Evolutionary conservation across 2,888 invertebrate genomes (phyloP).

Genomic region (Acrocyrtus sp.): DNA sequence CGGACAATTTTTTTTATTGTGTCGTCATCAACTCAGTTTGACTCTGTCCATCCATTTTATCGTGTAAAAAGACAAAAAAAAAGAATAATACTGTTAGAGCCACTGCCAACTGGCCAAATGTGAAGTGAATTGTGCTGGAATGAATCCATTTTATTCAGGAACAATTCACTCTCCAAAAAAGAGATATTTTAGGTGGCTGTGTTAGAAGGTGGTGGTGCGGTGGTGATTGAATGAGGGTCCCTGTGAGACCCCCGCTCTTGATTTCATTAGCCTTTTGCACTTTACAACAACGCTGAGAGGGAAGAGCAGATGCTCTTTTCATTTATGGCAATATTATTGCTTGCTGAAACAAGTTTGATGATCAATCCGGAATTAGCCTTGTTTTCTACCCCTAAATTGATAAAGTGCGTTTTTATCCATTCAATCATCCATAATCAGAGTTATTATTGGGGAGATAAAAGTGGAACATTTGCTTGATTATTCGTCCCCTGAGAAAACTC

Average conservation of each 20-base stretch:
- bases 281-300: conserved; percentile 42
- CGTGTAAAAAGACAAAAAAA: conserved; percentile 26
- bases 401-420: conserved; percentile 23
- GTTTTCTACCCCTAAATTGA: conserved; percentile 40
- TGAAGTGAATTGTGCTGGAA: conserved; percentile 52
- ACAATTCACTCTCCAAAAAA: conserved; percentile 16
- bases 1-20: conserved; percentile 6
- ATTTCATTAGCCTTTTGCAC: conserved; percentile 54
- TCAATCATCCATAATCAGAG: conserved; percentile 5
- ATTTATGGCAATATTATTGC: too few relatives aligned
- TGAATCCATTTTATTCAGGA: conserved; percentile 45
- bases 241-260: conserved; percentile 46
- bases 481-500: conserved; percentile 29
- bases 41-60: conserved; percentile 10
- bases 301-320: conserved; percentile 42
- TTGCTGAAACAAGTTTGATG: too few relatives aligned
- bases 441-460: conserved; percentile 7
- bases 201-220: too few relatives aligned
- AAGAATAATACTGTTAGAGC: too few relatives aligned
- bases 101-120: conserved; percentile 44
- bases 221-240: conserved; percentile 46
- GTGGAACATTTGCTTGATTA: conserved; percentile 45
- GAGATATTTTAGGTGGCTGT: conserved; percentile 47
- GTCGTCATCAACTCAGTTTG: neutral
- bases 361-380: conserved; percentile 35